Conservation (phyloP, 2,797 vertebrate species). For the Channa striata region DNA sequence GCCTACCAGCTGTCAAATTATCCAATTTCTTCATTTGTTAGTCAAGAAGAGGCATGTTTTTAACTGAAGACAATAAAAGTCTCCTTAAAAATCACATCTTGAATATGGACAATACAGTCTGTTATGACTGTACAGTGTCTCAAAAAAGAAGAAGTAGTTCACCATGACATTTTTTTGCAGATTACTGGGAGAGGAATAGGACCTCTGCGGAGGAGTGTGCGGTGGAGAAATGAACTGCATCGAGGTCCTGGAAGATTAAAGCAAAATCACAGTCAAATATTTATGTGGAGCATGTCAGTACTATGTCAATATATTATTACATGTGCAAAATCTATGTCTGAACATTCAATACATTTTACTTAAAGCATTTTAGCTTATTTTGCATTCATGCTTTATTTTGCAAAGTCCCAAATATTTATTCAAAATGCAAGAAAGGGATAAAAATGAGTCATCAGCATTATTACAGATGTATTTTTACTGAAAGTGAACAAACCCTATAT, state of each 20-base stretch:
- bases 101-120: neutral
- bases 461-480: too few relatives aligned
- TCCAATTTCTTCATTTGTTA: neutral
- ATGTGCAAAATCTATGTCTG: too few relatives aligned
- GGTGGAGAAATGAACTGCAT: conserved; percentile 72
- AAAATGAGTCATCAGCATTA: too few relatives aligned
- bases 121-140: neutral
- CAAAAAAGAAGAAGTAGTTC: conserved; percentile 21
- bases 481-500: too few relatives aligned
- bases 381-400: too few relatives aligned
- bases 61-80: too few relatives aligned
- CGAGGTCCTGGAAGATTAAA: conserved; percentile 54
- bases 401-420: too few relatives aligned
- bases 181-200: conserved; percentile 84
- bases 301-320: too few relatives aligned
- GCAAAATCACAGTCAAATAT: conserved; percentile 1
- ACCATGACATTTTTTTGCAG: conserved; percentile 92
- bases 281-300: neutral
- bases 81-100: too few relatives aligned
- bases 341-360: too few relatives aligned
- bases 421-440: too few relatives aligned
- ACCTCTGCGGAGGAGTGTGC: conserved; percentile 81
- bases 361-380: too few relatives aligned
- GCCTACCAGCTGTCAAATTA: neutral
- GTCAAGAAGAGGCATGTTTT: neutral